phyloP scores from a whole-genome alignment of 2,888 invertebrate species.

The Cheilosia grossa region DNA sequence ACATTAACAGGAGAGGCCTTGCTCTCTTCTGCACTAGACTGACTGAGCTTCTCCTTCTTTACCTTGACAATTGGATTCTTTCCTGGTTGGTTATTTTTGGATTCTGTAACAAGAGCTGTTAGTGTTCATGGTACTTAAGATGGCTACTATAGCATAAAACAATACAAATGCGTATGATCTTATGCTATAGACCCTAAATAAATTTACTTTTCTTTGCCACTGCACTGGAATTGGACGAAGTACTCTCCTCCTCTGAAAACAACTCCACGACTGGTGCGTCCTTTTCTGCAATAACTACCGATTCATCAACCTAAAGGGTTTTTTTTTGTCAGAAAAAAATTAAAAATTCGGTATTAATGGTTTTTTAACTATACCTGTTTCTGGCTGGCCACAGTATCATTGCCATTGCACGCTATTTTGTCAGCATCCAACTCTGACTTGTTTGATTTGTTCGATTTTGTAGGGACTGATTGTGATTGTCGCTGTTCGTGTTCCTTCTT shows the following conservation, averaged over 20 bases:
- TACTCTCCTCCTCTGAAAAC: conserved; percentile 75
- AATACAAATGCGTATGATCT: no score
- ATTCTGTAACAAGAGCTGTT: conserved; percentile 28
- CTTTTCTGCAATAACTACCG: conserved; percentile 72
- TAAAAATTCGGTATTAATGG: no score
- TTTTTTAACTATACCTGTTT: conserved; percentile 33
- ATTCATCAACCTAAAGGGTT: conserved; percentile 68
- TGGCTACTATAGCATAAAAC: neutral
- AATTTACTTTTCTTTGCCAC: conserved; percentile 56
- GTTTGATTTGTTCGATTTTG: conserved; percentile 7
- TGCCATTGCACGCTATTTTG: neutral
- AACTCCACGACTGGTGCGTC: conserved; percentile 74
- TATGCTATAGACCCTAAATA: no score
- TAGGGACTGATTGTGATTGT: conserved; percentile 76
- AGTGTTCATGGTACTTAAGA: no score
- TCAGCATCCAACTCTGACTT: conserved; percentile 26
- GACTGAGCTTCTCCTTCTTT: conserved; percentile 53
- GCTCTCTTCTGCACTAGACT: neutral
- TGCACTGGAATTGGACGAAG: conserved; percentile 27
- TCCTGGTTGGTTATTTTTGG: conserved; percentile 22
- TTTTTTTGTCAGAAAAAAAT: neutral
- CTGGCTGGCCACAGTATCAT: conserved; percentile 50
- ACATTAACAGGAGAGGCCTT: conserved; percentile 27
- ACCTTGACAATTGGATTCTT: conserved; percentile 38
- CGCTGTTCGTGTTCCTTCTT: conserved; percentile 80